Percentiles rank a stretch among this genome's conserved stretches.
Conservation (phyloP, 1,140 invertebrate species). For the Heterodera schachtii region DNA sequence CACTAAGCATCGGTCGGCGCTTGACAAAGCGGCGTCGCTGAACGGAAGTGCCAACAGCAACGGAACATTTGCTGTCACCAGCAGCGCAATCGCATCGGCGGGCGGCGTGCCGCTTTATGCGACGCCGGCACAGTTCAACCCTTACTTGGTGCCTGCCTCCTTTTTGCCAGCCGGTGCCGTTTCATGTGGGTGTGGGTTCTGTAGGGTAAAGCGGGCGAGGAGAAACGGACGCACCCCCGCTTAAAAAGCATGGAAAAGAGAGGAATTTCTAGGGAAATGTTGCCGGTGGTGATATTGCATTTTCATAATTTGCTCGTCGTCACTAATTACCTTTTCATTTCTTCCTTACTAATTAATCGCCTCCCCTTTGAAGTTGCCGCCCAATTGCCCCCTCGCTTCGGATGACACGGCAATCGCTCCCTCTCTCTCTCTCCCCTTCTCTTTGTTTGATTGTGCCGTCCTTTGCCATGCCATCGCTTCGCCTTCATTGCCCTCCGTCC, state of each 20-base stretch:
- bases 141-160: constrained; percentile 24
- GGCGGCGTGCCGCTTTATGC: constrained; percentile 28
- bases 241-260: too few species aligned
- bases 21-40: constrained; percentile 9
- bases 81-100: background rate
- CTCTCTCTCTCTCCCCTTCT: background rate
- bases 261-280: too few species aligned
- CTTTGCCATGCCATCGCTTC: too few species aligned
- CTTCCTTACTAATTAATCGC: background rate
- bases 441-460: too few species aligned
- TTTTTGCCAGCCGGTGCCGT: constrained; percentile 31
- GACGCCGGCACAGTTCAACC: constrained; percentile 28
- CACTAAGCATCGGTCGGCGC: background rate
- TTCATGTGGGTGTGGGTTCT: constrained; percentile 6
- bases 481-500: too few species aligned
- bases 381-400: constrained; percentile 14
- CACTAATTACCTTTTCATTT: too few species aligned
- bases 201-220: too few species aligned
- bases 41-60: background rate
- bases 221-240: too few species aligned
- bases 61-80: background rate
- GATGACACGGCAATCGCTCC: background rate
- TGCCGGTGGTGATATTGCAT: too few species aligned
- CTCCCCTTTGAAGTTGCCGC: constrained; percentile 8
- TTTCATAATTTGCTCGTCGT: too few species aligned